phyloP scores from a whole-genome alignment of 2,888 invertebrate species.

The Mellilla xanthometata region DNA sequence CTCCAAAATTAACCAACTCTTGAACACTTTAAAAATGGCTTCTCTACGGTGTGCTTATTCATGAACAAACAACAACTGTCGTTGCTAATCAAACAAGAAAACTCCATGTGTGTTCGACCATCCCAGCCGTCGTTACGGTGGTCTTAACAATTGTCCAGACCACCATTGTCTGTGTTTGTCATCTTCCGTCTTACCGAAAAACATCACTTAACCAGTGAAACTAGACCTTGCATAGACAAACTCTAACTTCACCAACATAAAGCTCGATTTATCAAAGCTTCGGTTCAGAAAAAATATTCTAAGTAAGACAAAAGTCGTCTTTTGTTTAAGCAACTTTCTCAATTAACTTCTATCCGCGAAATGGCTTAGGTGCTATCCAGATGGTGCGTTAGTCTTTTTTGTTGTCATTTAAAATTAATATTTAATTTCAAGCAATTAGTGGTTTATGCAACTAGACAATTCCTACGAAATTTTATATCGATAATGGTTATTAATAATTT shows the following conservation, averaged over 20 bases:
- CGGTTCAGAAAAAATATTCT: too few relatives aligned
- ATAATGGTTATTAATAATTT: too few relatives aligned
- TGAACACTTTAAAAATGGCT: constrained; percentile 15
- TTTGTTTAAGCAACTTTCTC: constrained; percentile 74
- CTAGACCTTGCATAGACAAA: too few relatives aligned
- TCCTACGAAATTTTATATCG: too few relatives aligned
- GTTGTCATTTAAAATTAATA: not conserved
- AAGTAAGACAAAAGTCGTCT: constrained; percentile 40
- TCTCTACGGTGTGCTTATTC: constrained; percentile 15
- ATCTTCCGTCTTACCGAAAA: not conserved
- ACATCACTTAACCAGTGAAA: too few relatives aligned
- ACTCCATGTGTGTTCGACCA: constrained; percentile 52
- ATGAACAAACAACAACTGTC: constrained; percentile 52
- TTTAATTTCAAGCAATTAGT: not conserved
- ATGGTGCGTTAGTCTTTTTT: not conserved
- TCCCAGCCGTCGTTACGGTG: constrained; percentile 45
- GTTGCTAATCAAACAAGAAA: constrained; percentile 63
- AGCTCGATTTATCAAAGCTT: too few relatives aligned
- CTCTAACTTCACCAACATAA: too few relatives aligned
- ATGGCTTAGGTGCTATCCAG: constrained; percentile 2
- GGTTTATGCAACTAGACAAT: too few relatives aligned
- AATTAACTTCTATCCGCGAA: constrained; percentile 65
- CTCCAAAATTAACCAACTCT: too few relatives aligned
- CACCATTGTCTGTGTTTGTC: constrained; percentile 40
- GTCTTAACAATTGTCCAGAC: constrained; percentile 60